Base-by-base conservation (phyloP, 2,888 invertebrate species). In the Agapostemon virescens region DNA sequence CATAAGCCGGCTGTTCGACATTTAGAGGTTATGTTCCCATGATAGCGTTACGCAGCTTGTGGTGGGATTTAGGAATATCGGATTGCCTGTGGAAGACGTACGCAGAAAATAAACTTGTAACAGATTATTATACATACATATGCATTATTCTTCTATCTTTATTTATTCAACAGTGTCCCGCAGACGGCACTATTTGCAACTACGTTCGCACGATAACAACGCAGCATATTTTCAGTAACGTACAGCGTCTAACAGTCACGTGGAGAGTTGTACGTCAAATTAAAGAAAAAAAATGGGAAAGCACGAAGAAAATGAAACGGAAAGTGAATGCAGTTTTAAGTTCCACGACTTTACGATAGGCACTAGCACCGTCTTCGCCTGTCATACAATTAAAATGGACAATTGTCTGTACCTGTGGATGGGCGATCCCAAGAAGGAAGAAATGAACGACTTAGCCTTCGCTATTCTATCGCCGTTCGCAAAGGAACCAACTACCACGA, bases 351-450 rank as follows among this genome's bases (percentile, higher is more conserved):
- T 92, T 74, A 36, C 69, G 0, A 81, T 84, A 2, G 66, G 88
- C 82, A 82, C 90, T 67, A 89, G 90, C 0, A 90, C 92, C 82
- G 77, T 87, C 82, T 75, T 92, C 33, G 81, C 81, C 17, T 91
- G 91, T 84, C 90, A 91, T 74, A 84, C 91, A 58, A 90, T 92
- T 26, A 93, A 91, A 83, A 90, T 93, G 91, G 89, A 91, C 72
- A 88, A 91, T 55, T 91, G 91, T 77, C 72, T 93, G 0, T 93
- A 92, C 80, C 26, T 93, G 9, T 93, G 93, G 93, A 81, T 93
- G 66, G 93, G 93, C 17, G 86, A 91, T 55, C 73, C 68, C 4
- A 78, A 76, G 13, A 87, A 91, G 3, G 80, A 86, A 49, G 81
- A 67, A 2, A 91, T 93, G 90, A 88, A 89, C 26, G 92, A 93